Conservation (phyloP, 2,888 invertebrate species). For the Chironomus riparius region DNA sequence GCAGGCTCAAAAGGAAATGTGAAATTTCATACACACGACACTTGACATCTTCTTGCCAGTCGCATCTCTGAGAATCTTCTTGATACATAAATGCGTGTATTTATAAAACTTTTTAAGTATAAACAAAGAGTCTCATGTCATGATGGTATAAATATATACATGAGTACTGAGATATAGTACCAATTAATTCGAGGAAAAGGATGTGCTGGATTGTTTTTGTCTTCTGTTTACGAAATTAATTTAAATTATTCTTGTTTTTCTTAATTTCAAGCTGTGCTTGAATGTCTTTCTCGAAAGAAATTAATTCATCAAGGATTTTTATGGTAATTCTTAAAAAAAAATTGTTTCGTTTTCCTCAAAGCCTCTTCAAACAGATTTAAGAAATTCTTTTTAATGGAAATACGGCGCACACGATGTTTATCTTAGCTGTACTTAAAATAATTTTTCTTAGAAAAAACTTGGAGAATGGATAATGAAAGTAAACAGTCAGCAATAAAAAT, state of each 20-base stretch:
- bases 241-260: not conserved
- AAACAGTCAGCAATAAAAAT: not conserved
- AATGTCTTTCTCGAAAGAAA: not conserved
- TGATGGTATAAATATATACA: not conserved
- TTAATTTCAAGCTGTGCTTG: too few relatives aligned
- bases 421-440: not conserved
- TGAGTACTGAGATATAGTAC: not conserved
- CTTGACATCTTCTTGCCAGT: not conserved
- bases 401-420: not conserved
- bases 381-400: not conserved
- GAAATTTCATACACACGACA: conserved; percentile 3
- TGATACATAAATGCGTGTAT: not conserved
- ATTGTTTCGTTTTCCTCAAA: not conserved
- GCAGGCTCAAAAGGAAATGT: not conserved
- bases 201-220: not conserved
- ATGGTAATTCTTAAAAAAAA: not conserved
- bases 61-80: not conserved
- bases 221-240: not conserved
- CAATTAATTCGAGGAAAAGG: not conserved
- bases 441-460: not conserved
- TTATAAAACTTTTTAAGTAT: not conserved
- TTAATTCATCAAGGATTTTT: not conserved
- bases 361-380: not conserved
- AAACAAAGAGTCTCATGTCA: not conserved
- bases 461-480: conserved; percentile 1